Base-by-base conservation (phyloP, 2,113 vertebrate species). In the Microcebus lehilahytsara region DNA sequence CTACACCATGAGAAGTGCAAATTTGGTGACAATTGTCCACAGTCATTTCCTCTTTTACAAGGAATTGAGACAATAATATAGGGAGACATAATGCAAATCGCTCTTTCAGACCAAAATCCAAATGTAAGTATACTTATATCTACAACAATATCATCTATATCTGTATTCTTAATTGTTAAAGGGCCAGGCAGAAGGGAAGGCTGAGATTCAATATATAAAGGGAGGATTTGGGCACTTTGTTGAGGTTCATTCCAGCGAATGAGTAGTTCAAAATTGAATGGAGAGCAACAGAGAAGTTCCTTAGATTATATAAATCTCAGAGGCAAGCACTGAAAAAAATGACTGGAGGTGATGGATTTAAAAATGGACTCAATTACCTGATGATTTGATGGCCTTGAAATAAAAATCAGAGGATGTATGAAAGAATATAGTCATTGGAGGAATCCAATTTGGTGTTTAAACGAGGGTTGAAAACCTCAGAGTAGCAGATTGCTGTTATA, bases 291-390 rank as follows among this genome's bases (percentile, higher is more conserved):
- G 23, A 88, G 42, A 69, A 40, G 53, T 94, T 94, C 16, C 53
- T 69, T 20, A 62, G 87, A 69, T 71, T 80, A 89, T 92, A 95
- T 84, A 58, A 97, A 46, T 77, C 89, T 96, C 74, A 94, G 75
- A 95, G 92, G 97, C 96, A 96, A 90, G 81, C 89, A 14, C 64
- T 22, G 84, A 53, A 79, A 71, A 92, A 64, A 95, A 85, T 95
- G 95, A 96, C 64, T 56, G 16, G n/a, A 95, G 87, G 87, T 97
- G 96, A 97, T 90, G 85, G 94, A 86, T 97, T 96, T 97, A 40
- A 97, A 98, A 98, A 97, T 78, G 94, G 91, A 96, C 96, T 97
- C 90, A 97, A 95, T 97, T 98, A 97, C 74, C 56, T 72, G 93
- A 89, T 19, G 80, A 94, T 93, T 90, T 94, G 69, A 96, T 96